Evolutionary conservation across 1,140 invertebrate species (phyloP), one percentile per base, ranked within the genome.

Genomic region (Orussus abietinus): DNA sequence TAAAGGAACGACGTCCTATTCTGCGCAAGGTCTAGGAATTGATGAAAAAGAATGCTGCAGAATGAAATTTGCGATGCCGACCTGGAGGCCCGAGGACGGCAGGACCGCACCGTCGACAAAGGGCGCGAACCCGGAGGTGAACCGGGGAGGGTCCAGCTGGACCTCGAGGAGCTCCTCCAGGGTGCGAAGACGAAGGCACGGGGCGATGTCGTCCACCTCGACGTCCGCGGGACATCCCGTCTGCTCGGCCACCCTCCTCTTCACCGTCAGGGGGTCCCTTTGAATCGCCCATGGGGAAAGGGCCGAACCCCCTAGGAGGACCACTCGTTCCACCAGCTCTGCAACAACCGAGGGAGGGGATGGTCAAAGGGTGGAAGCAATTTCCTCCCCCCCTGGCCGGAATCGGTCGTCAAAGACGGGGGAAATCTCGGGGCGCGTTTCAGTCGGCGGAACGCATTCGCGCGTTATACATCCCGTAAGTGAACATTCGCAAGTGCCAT

Each of bases 201-300:
- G 85, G 4, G 91, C 85, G 47, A 90, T 69, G 68, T 92, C 88
- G 51, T 89, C 85, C 47, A 83, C 79, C 20, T 85, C 71, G 34
- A 86, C 72, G 59, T 90, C 86, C 2, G 83, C 85, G 55, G 86
- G 80, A 62, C 88, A 90, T 5, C 80, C 80, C 1, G 85, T 86
- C 53, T 87, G 80, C 51, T 88, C 82, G 9, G 86, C 85, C 11
- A 90, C 85, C 59, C 80, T 81, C 56, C 83, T 78, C 72, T 89
- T 90, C 50, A 89, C 82, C 36, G 77, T 80, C 12, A 91, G 71
- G 9, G 92, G 89, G 62, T 95, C 88, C 47, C 85, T 80, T 65
- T 94, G 91, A 47, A 95, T 77, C 29, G 93, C 93, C 94, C 90
- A 98, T 10, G 90, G 90, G 57, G 89, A 92, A 42, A 97, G 75